phyloP scores from a whole-genome alignment of 2,113 vertebrate species.

The Urocitellus parryii region DNA sequence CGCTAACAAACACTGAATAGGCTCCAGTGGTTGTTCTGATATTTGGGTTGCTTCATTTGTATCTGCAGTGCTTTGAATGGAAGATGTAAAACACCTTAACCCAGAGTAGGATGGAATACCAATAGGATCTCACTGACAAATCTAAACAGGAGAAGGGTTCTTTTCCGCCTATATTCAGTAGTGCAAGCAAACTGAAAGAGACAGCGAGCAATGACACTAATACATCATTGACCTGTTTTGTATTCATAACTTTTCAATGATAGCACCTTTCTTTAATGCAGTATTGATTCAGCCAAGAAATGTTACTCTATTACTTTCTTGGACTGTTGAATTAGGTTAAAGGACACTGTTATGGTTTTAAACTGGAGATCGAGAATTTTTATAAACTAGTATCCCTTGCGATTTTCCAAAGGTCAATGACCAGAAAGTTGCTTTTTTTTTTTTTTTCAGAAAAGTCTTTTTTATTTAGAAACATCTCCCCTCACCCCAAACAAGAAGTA shows the following conservation, averaged over 20 bases:
- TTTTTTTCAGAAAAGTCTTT: neutral
- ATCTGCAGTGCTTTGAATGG: slow-evolving; percentile 25
- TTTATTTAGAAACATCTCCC: neutral
- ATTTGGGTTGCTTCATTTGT: slow-evolving; percentile 35
- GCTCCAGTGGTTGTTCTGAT: neutral
- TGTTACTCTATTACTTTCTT: slow-evolving; percentile 71
- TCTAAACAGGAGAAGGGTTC: neutral
- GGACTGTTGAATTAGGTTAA: slow-evolving; percentile 73
- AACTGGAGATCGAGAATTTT: slow-evolving; percentile 64
- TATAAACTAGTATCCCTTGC: slow-evolving; percentile 62
- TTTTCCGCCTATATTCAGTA: slow-evolving; percentile 59
- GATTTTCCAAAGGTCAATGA: slow-evolving; percentile 58
- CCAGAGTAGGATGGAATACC: neutral
- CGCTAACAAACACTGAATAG: neutral
- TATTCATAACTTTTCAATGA: slow-evolving; percentile 80
- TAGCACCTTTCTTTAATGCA: slow-evolving; percentile 78
- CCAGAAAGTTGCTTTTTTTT: slow-evolving; percentile 29
- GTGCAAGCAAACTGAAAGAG: slow-evolving; percentile 61
- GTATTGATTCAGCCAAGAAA: slow-evolving; percentile 79
- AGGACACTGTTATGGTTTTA: slow-evolving; percentile 62
- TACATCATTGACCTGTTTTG: slow-evolving; percentile 69
- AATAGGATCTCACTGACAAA: neutral
- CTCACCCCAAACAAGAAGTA: neutral
- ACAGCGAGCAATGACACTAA: slow-evolving; percentile 44
- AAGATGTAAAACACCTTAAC: neutral